Percentiles rank a stretch among this genome's conserved stretches.
These are phyloP conservation scores for Silurus asotus DNA, from an alignment of 2,113 vertebrate species.

Conservation along the genomic window DNA sequence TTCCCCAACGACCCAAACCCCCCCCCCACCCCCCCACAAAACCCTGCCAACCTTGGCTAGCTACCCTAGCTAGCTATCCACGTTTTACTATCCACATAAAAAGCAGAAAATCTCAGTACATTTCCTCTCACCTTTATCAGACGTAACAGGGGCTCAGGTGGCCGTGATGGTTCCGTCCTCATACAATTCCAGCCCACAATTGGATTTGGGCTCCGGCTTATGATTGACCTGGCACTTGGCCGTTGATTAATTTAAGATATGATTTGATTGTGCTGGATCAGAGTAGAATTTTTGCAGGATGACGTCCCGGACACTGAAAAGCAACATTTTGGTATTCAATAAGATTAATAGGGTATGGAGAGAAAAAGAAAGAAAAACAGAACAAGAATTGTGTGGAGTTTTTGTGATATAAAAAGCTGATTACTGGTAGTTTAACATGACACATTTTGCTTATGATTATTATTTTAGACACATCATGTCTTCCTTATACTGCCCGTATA, in stretches of 20 bases:
- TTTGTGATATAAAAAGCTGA: too few species aligned
- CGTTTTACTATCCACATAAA: slow-evolving; percentile 51
- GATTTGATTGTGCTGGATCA: slow-evolving; percentile 63
- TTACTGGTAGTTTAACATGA: too few species aligned
- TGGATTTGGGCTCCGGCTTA: slow-evolving; percentile 64
- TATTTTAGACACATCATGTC: neutral
- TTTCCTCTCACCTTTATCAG: slow-evolving; percentile 37
- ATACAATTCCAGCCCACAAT: slow-evolving; percentile 58
- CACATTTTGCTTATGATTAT: too few species aligned
- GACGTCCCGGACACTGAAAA: slow-evolving; percentile 28
- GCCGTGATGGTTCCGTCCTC: slow-evolving; percentile 50
- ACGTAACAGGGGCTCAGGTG: slow-evolving; percentile 70
- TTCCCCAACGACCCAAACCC: too few species aligned
- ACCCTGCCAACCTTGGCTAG: too few species aligned
- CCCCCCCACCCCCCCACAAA: too few species aligned
- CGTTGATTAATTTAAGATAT: slow-evolving; percentile 62
- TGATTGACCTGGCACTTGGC: slow-evolving; percentile 60
- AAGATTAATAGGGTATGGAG: neutral
- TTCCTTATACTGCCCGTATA: neutral
- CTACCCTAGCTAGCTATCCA: too few species aligned
- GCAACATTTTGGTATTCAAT: slow-evolving; percentile 25
- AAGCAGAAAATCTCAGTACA: neutral
- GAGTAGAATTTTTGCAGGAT: slow-evolving; percentile 12
- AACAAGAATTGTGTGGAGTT: too few species aligned
- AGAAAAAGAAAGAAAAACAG: neutral